Conservation (phyloP, 2,888 invertebrate species). For the Ophion obscuratus region DNA sequence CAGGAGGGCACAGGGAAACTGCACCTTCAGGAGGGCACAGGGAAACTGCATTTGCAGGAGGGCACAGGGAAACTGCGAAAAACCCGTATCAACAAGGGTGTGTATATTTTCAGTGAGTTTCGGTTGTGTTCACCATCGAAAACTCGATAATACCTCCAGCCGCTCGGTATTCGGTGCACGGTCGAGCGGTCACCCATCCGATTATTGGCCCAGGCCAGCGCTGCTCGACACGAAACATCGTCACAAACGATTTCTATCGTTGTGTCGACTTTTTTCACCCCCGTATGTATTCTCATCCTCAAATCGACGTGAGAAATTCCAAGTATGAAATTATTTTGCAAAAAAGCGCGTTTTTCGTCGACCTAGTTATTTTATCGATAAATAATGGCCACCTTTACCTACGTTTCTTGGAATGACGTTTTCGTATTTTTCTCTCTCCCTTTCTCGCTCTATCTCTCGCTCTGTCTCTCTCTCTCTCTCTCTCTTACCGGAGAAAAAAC, state of each 20-base stretch:
- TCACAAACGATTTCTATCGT: neutral
- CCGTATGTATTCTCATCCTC: neutral
- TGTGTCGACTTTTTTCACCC: neutral
- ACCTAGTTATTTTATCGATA: neutral
- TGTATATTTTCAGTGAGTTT: too few relatives aligned
- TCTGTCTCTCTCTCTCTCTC: neutral
- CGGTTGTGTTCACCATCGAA: too few relatives aligned
- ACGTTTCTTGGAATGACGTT: neutral
- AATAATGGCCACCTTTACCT: neutral
- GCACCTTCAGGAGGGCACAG: too few relatives aligned
- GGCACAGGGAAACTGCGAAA: too few relatives aligned
- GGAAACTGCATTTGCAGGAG: too few relatives aligned
- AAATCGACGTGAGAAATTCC: neutral
- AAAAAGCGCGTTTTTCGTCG: neutral
- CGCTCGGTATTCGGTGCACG: too few relatives aligned
- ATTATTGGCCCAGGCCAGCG: neutral
- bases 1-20: too few relatives aligned
- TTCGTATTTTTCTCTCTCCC: neutral
- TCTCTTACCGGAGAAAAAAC: neutral
- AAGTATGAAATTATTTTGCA: neutral
- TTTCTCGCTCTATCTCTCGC: neutral
- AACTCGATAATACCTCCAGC: too few relatives aligned
- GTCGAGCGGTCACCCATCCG: too few relatives aligned
- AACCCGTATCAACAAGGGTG: too few relatives aligned
- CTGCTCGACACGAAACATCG: neutral